Conservation (phyloP, 2,797 vertebrate genomes). For the Adelosebastes latens region DNA sequence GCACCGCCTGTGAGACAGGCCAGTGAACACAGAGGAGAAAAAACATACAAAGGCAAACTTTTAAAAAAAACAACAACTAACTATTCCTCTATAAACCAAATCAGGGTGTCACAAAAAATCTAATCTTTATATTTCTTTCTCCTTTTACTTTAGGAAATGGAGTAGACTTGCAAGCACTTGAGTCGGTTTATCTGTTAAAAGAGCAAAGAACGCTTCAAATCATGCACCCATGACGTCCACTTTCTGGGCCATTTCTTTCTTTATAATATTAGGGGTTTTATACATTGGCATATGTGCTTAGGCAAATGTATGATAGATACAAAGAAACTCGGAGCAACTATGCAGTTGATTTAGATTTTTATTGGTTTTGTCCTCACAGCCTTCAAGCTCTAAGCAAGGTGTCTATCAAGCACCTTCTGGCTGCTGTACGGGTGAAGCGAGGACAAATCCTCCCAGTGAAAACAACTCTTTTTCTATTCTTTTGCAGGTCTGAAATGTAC, state of each 20-base stretch:
- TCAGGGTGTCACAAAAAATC: constrained; percentile 90
- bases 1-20: constrained; percentile 75
- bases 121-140: constrained; percentile 88
- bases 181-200: constrained; percentile 79
- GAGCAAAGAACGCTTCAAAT: constrained; percentile 85
- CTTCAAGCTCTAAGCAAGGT: constrained; percentile 81
- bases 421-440: constrained; percentile 83
- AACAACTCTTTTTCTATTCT: constrained; percentile 80
- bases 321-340: constrained; percentile 83
- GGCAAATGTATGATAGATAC: constrained; percentile 77
- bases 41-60: constrained; percentile 81
- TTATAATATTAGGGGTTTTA: constrained; percentile 75
- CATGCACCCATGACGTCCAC: constrained; percentile 80
- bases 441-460: constrained; percentile 79
- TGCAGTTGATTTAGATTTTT: constrained; percentile 86
- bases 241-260: constrained; percentile 84
- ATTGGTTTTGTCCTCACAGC: constrained; percentile 82
- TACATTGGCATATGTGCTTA: constrained; percentile 79
- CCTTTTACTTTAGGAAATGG: constrained; percentile 78
- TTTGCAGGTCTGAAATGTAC: constrained; percentile 85
- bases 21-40: constrained; percentile 78
- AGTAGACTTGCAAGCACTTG: constrained; percentile 78
- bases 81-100: constrained; percentile 90
- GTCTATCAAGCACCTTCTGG: constrained; percentile 79
- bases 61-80: constrained; percentile 81